Evolutionary conservation across 2,113 vertebrate species (phyloP).

Genomic region (Entomyzon cyanotis): DNA sequence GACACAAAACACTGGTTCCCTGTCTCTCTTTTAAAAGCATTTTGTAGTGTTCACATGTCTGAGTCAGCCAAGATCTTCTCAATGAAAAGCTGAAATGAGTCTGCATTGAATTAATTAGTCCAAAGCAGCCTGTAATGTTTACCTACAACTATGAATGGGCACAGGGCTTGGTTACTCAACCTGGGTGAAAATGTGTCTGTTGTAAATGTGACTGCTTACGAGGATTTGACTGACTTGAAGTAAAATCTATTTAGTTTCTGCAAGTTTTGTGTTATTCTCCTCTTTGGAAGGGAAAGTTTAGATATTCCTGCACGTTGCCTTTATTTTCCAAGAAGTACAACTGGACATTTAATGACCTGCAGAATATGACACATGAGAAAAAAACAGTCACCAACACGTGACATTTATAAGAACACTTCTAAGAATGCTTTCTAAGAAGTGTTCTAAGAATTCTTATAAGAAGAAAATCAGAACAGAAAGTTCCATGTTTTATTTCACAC

Average conservation of each 20-base stretch:
- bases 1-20: not conserved
- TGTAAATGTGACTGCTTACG: not conserved
- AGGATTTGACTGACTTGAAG: not conserved
- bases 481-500: not conserved
- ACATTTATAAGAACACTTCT: not conserved
- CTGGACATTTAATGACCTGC: not conserved
- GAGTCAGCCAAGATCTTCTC: not conserved
- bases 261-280: not conserved
- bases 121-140: not conserved
- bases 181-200: rapidly evolving
- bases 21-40: not conserved
- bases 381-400: not conserved
- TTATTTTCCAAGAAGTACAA: not conserved
- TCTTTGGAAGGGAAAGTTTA: not conserved
- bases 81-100: not conserved
- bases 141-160: not conserved
- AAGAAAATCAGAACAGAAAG: not conserved
- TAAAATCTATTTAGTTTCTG: not conserved
- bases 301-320: not conserved
- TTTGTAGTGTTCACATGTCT: not conserved
- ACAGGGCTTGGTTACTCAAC: not conserved
- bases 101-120: not conserved
- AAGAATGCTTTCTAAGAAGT: no score
- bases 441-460: no score
- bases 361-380: not conserved